phyloP scores from a whole-genome alignment of 2,888 invertebrate genomes.

The Agonopterix alstromeriana region DNA sequence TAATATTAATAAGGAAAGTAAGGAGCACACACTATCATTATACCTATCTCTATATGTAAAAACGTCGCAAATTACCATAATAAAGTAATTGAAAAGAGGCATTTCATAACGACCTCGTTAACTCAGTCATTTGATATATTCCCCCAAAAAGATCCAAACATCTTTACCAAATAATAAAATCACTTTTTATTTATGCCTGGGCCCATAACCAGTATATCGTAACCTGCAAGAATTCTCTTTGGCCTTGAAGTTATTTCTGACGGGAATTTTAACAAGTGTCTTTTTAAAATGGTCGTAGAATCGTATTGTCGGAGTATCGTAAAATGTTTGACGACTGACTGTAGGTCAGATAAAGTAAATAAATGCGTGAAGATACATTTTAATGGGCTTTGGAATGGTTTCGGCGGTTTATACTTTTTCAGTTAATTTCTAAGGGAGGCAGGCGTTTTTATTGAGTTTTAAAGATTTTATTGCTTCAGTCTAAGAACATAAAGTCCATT shows the following conservation, averaged over 20 bases:
- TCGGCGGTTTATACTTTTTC: constrained; percentile 6
- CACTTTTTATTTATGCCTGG: constrained; percentile 14
- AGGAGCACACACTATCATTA: no score
- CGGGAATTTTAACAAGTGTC: constrained; percentile 1
- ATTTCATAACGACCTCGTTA: constrained; percentile 8
- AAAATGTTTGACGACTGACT: constrained; percentile 11
- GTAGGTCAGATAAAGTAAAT: constrained; percentile 20
- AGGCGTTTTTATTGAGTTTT: neutral
- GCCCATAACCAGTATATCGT: constrained; percentile 1
- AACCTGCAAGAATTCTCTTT: constrained; percentile 27
- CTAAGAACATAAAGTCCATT: no score
- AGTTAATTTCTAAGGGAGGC: neutral
- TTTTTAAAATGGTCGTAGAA: constrained; percentile 1
- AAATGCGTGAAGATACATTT: constrained; percentile 24
- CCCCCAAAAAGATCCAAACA: constrained; percentile 11
- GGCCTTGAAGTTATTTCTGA: no score
- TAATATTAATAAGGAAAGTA: no score
- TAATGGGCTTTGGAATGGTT: constrained; percentile 16
- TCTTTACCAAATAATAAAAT: constrained; percentile 18
- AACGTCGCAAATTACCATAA: neutral
- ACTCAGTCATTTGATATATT: neutral
- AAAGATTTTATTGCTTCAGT: no score
- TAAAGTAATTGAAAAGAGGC: constrained; percentile 2
- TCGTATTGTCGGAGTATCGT: constrained; percentile 7
- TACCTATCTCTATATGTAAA: neutral